Conservation (phyloP, 2,113 vertebrate genomes). For the Callorhinus ursinus region DNA sequence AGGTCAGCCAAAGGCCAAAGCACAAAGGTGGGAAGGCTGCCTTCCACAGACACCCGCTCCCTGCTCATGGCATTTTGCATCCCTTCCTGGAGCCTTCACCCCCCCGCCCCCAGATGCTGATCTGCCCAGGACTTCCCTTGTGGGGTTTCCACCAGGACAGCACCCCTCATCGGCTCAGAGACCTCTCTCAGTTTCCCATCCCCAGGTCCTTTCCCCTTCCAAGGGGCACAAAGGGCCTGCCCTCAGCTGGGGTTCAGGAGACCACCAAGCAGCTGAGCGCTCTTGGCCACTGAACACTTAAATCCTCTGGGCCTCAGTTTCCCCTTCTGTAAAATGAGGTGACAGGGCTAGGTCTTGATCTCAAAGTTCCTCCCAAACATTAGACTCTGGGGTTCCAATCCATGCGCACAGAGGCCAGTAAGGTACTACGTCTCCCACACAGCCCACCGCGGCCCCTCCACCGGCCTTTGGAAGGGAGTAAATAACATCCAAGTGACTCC, state of each 20-base stretch:
- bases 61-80: rapidly evolving
- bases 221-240: rapidly evolving
- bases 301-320: not conserved
- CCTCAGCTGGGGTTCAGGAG: not conserved
- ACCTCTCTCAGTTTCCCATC: not conserved
- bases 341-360: not conserved
- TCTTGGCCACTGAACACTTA: not conserved
- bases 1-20: not conserved
- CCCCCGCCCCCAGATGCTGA: not conserved
- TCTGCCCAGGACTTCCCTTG: rapidly evolving
- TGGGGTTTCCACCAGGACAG: not conserved
- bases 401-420: rapidly evolving
- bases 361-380: not conserved
- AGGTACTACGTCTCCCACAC: rapidly evolving
- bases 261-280: not conserved
- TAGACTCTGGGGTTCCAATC: not conserved
- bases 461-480: not conserved
- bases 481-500: not conserved
- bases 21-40: rapidly evolving
- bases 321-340: not conserved
- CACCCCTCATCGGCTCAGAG: rapidly evolving
- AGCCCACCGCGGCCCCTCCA: rapidly evolving
- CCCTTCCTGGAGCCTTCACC: rapidly evolving
- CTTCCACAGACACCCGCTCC: rapidly evolving
- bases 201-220: not conserved